Evolutionary conservation across 1,140 invertebrate genomes (phyloP).

Genomic region (Bombus soroeensis): DNA sequence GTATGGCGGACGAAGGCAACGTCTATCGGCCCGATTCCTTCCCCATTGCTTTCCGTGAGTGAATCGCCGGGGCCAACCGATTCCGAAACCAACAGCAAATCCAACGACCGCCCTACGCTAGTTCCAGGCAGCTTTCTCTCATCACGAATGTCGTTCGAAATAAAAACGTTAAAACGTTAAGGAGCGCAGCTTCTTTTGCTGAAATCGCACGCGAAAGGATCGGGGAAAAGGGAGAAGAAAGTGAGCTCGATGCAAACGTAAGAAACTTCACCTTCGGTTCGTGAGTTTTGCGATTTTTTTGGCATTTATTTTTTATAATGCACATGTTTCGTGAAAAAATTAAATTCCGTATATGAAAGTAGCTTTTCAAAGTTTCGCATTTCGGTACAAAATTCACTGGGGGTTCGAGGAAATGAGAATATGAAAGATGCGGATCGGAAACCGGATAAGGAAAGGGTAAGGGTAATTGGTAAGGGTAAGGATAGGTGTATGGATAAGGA

Average conservation of each 20-base stretch:
- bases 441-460: constrained; percentile 22
- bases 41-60: neutral
- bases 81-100: neutral
- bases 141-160: neutral
- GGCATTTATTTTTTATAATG: constrained; percentile 74
- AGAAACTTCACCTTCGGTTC: constrained; percentile 21
- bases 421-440: neutral
- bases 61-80: too few species aligned
- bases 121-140: neutral
- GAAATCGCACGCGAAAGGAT: neutral
- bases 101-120: neutral
- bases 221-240: neutral
- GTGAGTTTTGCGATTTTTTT: constrained; percentile 72
- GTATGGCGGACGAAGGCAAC: constrained; percentile 81
- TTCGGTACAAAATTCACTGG: constrained; percentile 77
- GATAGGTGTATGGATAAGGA: neutral
- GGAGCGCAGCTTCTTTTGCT: too few species aligned
- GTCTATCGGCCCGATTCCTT: constrained; percentile 42
- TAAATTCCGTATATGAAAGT: constrained; percentile 74
- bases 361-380: constrained; percentile 72
- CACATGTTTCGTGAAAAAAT: constrained; percentile 75
- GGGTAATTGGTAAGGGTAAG: too few species aligned
- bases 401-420: constrained; percentile 29
- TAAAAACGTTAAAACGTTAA: neutral
- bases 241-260: constrained; percentile 8